Evolutionary conservation across 1,140 invertebrate species (phyloP).

Genomic region (Aphidius gifuensis): DNA sequence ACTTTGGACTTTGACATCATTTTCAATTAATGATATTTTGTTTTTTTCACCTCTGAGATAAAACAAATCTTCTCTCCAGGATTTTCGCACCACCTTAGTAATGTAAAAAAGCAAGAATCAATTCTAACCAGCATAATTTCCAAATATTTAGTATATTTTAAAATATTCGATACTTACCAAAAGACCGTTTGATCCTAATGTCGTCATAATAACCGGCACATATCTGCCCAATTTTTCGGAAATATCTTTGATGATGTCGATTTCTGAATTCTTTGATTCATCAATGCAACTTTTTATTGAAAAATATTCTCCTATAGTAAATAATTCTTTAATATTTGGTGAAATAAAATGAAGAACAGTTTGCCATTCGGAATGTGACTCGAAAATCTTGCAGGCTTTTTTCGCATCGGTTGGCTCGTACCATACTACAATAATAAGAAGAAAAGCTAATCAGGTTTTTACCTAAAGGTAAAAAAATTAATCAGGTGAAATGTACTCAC

Average conservation of each 20-base stretch:
- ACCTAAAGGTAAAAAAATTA: too few relatives aligned
- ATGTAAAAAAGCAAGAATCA: too few relatives aligned
- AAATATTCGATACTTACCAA: constrained; percentile 35
- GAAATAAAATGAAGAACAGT: constrained; percentile 55
- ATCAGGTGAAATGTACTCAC: too few relatives aligned
- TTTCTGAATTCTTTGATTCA: constrained; percentile 20
- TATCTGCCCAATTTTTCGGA: constrained; percentile 38
- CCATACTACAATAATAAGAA: constrained; percentile 55
- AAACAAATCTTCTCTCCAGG: constrained; percentile 32
- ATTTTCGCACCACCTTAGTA: constrained; percentile 39
- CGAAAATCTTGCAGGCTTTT: constrained; percentile 59
- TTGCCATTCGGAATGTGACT: constrained; percentile 44
- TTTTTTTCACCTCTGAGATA: constrained; percentile 19
- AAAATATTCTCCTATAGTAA: constrained; percentile 42
- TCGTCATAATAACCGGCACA: constrained; percentile 45
- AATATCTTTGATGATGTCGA: constrained; percentile 29
- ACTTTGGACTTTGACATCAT: constrained; percentile 29
- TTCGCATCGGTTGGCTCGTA: constrained; percentile 64
- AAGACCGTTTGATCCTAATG: constrained; percentile 47
- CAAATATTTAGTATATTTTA: too few relatives aligned
- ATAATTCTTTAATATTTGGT: constrained; percentile 62
- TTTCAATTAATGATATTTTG: constrained; percentile 28
- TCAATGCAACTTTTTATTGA: constrained; percentile 24
- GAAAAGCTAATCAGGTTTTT: background rate
- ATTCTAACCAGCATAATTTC: too few relatives aligned